Conservation (phyloP, 92 coral and sea anemone species). For the Blastomussa wellsi region DNA sequence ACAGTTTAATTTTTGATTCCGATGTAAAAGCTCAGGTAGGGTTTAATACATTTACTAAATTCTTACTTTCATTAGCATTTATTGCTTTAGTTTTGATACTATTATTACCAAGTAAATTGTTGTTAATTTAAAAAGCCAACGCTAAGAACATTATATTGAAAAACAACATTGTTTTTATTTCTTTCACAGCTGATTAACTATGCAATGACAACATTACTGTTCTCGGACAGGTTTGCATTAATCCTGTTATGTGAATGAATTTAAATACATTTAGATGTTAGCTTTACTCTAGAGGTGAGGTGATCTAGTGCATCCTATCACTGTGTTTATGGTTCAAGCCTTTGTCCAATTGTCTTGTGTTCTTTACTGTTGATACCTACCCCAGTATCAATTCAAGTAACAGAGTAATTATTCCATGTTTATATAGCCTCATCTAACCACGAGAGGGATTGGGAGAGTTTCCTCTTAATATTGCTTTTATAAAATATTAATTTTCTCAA, state of each 20-base stretch:
- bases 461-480: too few relatives aligned
- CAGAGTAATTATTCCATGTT: too few relatives aligned
- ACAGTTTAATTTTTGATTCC: slow-evolving; percentile 88
- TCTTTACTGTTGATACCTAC: too few relatives aligned
- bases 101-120: neutral
- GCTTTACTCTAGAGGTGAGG: too few relatives aligned
- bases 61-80: too few relatives aligned
- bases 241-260: neutral
- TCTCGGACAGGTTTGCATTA: slow-evolving; percentile 87
- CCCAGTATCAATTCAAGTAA: too few relatives aligned
- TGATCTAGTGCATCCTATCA: too few relatives aligned
- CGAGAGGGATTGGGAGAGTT: too few relatives aligned
- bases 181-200: slow-evolving; percentile 78
- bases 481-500: too few relatives aligned
- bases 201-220: slow-evolving; percentile 89
- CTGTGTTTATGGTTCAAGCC: too few relatives aligned
- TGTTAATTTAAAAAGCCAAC: neutral
- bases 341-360: too few relatives aligned
- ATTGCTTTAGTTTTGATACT: neutral
- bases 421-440: too few relatives aligned
- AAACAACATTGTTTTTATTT: neutral
- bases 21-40: slow-evolving; percentile 94
- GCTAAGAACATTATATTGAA: neutral
- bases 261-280: neutral
- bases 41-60: neutral